Evolutionary conservation across 1,140 invertebrate genomes (phyloP), one percentile per base, ranked within the genome.

Genomic region (Drosophila bifasciata): DNA sequence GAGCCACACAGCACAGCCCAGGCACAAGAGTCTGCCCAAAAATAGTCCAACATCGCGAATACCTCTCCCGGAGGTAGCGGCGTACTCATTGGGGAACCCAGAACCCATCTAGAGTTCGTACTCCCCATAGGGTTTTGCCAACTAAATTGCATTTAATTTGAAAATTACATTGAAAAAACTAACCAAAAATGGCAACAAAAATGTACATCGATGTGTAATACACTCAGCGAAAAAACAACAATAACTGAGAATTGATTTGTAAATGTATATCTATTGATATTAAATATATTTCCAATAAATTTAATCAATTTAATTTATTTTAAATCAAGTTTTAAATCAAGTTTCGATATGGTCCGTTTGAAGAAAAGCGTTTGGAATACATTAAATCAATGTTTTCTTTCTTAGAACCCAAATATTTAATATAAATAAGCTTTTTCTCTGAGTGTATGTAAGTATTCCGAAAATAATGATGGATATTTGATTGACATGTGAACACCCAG

Each of bases 401-500:
- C n/a, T n/a, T n/a, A n/a, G n/a, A n/a, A n/a, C n/a, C n/a, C n/a
- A n/a, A 19, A 19, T 19, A 19, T 1, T 19, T 19, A 19, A 19
- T n/a, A 19, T 19, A 1, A 1, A 21, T 21, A 21, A 21, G 9
- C 11, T 5, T 36, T 36, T 13, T 36, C 32, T 5, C 4, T 4
- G 32, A 36, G 32, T 36, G 32, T 13, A 11, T 3, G 32, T 4
- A 13, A 4, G 32, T 13, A 32, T 36, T 13, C 32, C 1, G 28
- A 5, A 5, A 36, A 36, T 13, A 36, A 36, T 36, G 32, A 36
- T 36, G 11, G 11, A 88, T 88, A 88, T 86, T 86, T 86, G 83
- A 86, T 86, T 86, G 83, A 86, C 83, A 86, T 86, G 83, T 86
- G 83, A 86, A 86, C 32, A 85, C 79, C 51, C 63, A 77, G 59